A percentile compares a stretch with the other conserved stretches of the same genome.
Evolutionary conservation across 1,140 invertebrate genomes (phyloP).

Genomic region (Xylocopa sonorina): DNA sequence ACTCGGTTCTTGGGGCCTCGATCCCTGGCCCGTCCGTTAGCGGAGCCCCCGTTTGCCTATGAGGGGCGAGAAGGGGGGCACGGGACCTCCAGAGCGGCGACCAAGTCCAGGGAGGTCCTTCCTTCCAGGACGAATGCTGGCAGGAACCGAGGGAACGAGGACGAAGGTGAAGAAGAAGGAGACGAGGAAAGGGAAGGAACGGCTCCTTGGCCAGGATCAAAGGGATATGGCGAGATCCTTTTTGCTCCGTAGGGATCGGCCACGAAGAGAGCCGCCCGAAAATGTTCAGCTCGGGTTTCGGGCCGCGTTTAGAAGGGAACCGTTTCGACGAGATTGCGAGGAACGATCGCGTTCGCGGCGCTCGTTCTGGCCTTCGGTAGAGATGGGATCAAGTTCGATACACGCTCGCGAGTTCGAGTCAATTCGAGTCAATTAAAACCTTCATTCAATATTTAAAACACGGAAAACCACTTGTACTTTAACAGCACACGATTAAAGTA

Average conservation of each 20-base stretch:
- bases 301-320: constrained; percentile 48
- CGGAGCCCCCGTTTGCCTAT: constrained; percentile 42
- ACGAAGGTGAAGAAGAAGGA: not conserved
- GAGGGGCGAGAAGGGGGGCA: constrained; percentile 55
- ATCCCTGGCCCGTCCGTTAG: constrained; percentile 14
- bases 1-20: constrained; percentile 22
- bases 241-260: constrained; percentile 62
- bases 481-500: no score
- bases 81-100: constrained; percentile 71
- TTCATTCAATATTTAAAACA: no score
- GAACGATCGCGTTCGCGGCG: constrained; percentile 48
- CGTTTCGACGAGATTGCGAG: constrained; percentile 38
- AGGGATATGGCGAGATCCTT: constrained; percentile 69
- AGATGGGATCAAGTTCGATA: no score
- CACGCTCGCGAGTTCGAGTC: no score
- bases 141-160: constrained; percentile 49
- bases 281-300: constrained; percentile 66
- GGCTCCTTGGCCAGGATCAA: constrained; percentile 73
- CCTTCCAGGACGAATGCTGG: constrained; percentile 55
- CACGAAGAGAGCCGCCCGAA: constrained; percentile 51
- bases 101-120: constrained; percentile 77
- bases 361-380: constrained; percentile 34
- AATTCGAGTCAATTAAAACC: no score
- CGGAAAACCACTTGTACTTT: no score
- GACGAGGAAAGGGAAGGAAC: constrained; percentile 60